Conservation (phyloP, 2,797 vertebrate species). For the Pipistrellus pipistrellus region DNA sequence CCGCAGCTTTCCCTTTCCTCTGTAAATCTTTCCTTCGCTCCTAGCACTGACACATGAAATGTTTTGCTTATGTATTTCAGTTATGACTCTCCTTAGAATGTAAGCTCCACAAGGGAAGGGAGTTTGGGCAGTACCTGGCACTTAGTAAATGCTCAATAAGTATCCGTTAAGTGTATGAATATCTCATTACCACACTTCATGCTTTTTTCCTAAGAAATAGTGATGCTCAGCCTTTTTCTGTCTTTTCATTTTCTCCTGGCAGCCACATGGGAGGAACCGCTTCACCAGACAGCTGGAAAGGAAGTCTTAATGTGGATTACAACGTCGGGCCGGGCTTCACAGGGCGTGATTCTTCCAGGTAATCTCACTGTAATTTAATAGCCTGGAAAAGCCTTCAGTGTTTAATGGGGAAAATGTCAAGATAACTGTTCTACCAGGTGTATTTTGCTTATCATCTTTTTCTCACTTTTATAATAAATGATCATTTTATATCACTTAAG, state of each 20-base stretch:
- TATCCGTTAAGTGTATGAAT: neutral
- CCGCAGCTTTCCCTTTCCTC: neutral
- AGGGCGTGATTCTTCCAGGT: conserved; percentile 89
- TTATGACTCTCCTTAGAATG: neutral
- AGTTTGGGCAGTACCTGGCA: neutral
- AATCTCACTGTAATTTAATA: conserved; percentile 71
- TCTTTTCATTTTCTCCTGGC: conserved; percentile 72
- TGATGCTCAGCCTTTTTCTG: neutral
- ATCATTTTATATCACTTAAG: neutral
- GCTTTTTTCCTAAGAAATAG: conserved; percentile 1
- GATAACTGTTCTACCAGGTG: conserved; percentile 86
- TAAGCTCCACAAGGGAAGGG: neutral
- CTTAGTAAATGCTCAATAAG: neutral
- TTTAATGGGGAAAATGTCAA: conserved; percentile 27
- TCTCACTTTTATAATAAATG: neutral
- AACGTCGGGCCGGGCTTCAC: conserved; percentile 94
- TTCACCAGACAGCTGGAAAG: conserved; percentile 95
- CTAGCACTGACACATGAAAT: neutral
- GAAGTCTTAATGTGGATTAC: conserved; percentile 93
- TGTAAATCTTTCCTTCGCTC: neutral
- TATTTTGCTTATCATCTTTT: conserved; percentile 70
- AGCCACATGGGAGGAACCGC: conserved; percentile 94
- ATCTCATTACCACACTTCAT: neutral
- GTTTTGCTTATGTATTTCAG: neutral
- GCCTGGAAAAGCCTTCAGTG: neutral